Percentiles rank a stretch among this genome's conserved stretches.
These are phyloP conservation scores for Synodontis membranacea DNA, from an alignment of 2,113 vertebrate species.

Conservation along the genomic window DNA sequence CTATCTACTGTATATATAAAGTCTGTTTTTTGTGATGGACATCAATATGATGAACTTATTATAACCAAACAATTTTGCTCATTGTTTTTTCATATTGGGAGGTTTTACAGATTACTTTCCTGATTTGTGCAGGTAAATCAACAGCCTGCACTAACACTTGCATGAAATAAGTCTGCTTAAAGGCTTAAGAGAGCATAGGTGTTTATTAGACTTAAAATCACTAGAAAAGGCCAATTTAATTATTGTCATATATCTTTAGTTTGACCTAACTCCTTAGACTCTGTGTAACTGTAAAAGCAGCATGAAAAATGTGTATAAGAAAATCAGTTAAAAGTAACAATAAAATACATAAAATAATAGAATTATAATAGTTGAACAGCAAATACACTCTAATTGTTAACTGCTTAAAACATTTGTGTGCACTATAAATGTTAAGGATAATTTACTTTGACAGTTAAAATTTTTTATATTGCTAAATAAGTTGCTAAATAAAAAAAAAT, in stretches of 20 bases:
- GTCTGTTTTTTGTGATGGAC: not conserved
- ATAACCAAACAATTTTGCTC: not conserved
- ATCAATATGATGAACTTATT: not conserved
- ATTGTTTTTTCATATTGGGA: not conserved
- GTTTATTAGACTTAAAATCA: conserved; percentile 21
- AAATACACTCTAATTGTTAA: not conserved
- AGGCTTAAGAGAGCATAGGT: not conserved
- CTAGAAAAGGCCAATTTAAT: not conserved
- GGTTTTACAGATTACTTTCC: not conserved
- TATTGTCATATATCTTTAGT: not conserved
- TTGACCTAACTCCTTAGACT: not conserved
- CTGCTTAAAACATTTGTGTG: not conserved
- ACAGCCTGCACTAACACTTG: conserved; percentile 8
- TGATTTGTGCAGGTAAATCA: not conserved
- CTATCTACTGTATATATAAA: not conserved
- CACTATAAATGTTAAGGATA: not conserved
- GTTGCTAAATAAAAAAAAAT: too few relatives aligned
- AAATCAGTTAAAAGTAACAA: not conserved
- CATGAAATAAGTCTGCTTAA: conserved; percentile 28
- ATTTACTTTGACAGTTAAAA: not conserved
- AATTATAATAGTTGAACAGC: not conserved
- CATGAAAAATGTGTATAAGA: not conserved
- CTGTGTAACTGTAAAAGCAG: not conserved
- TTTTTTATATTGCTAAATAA: not conserved
- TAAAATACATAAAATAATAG: too few relatives aligned